Evolutionary conservation across 2,113 vertebrate genomes (phyloP).

Genomic region (Pungitius pungitius): DNA sequence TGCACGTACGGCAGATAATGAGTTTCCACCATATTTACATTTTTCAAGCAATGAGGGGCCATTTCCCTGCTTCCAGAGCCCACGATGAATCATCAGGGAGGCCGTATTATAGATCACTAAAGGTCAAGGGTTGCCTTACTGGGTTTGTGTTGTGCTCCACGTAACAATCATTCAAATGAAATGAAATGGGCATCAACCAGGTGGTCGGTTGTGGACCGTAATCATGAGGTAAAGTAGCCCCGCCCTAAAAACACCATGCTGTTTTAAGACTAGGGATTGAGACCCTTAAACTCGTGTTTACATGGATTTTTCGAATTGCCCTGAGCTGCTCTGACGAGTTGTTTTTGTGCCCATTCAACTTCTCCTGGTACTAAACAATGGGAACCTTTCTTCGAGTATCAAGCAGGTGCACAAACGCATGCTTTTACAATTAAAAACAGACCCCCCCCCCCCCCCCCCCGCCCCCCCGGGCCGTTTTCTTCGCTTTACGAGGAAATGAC

Average conservation of each 20-base stretch:
- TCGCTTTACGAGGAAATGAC: constrained; percentile 12
- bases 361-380: background rate
- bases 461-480: background rate
- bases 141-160: background rate
- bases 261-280: too few species aligned
- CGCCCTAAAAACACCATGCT: too few species aligned
- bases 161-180: background rate
- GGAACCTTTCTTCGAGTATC: background rate
- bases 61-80: constrained; percentile 11
- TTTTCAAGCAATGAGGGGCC: constrained; percentile 7
- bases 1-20: background rate
- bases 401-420: background rate
- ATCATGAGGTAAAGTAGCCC: too few species aligned
- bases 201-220: too few species aligned
- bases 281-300: background rate
- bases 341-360: background rate
- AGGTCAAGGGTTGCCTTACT: background rate
- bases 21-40: constrained; percentile 25
- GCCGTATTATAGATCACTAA: background rate
- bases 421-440: background rate
- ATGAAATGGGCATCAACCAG: too few species aligned
- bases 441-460: background rate
- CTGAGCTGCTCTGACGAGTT: background rate
- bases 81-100: background rate
- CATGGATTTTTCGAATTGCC: background rate